phyloP scores from a whole-genome alignment of 2,888 invertebrate species.

The Alviniconcha strummeri region DNA sequence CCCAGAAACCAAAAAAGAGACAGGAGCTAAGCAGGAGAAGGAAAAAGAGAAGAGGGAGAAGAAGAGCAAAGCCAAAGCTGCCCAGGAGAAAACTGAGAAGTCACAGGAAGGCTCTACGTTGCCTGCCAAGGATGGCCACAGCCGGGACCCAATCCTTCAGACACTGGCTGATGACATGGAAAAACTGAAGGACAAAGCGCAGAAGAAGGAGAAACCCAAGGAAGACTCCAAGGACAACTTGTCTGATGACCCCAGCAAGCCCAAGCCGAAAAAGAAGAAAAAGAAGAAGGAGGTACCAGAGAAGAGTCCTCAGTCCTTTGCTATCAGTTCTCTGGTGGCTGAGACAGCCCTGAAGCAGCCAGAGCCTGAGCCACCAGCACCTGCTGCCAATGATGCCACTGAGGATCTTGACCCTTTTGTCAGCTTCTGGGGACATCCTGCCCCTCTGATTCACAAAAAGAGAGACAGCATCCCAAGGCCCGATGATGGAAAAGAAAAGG shows the following conservation, averaged over 20 bases:
- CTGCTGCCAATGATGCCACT: neutral
- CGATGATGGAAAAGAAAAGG: conserved; percentile 39
- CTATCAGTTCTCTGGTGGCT: conserved; percentile 21
- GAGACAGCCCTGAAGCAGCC: conserved; percentile 7
- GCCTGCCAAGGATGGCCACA: neutral
- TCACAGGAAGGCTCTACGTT: conserved; percentile 2
- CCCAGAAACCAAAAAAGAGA: conserved; percentile 22
- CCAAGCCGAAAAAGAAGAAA: conserved; percentile 36
- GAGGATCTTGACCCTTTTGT: conserved; percentile 40
- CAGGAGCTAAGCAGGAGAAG: conserved; percentile 3
- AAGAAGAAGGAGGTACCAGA: conserved; percentile 27
- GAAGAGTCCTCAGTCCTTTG: conserved; percentile 29
- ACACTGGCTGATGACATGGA: conserved; percentile 29
- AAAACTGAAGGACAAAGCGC: conserved; percentile 13
- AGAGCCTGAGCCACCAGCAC: conserved; percentile 19
- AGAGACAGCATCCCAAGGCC: conserved; percentile 35
- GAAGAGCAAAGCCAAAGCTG: conserved; percentile 29
- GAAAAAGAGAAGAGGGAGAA: conserved; percentile 40
- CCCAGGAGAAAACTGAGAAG: conserved; percentile 25
- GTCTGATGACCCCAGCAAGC: conserved; percentile 4
- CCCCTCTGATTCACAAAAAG: conserved; percentile 38
- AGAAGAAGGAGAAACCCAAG: conserved; percentile 17
- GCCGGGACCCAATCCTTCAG: conserved; percentile 24
- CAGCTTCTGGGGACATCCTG: conserved; percentile 45
- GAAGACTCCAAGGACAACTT: conserved; percentile 3